A percentile compares a stretch with the other conserved stretches of the same genome.
Evolutionary conservation across 2,888 invertebrate genomes (phyloP).

Genomic region (Sarcophaga subvicina): DNA sequence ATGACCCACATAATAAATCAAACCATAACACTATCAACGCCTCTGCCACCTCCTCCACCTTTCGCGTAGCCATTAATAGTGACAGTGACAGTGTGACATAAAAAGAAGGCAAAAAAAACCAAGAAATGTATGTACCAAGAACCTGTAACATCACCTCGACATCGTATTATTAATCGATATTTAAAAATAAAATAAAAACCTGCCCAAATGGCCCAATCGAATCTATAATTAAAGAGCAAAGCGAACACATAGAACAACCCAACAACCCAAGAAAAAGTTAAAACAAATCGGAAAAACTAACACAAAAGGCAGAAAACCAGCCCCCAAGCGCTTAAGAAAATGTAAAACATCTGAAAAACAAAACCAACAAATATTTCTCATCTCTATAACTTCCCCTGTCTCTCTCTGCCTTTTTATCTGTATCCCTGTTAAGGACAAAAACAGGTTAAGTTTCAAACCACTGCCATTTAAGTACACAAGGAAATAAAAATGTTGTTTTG

Average conservation of each 20-base stretch:
- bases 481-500: conserved; percentile 5
- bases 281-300: conserved; percentile 8
- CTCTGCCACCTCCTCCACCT: conserved; percentile 7
- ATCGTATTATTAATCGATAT: conserved; percentile 54
- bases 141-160: not conserved
- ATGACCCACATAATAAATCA: conserved; percentile 47
- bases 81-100: conserved; percentile 8
- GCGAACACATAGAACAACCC: not conserved
- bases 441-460: conserved; percentile 32
- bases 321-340: not conserved
- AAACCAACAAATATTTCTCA: not conserved
- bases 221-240: too few species aligned
- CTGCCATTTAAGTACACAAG: conserved; percentile 33
- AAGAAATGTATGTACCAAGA: conserved; percentile 7
- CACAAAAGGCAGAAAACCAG: not conserved
- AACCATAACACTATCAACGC: conserved; percentile 40
- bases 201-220: too few species aligned
- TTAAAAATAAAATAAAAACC: conserved; percentile 42
- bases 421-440: conserved; percentile 30
- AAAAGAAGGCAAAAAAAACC: conserved; percentile 1
- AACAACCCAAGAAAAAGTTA: not conserved
- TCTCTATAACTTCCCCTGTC: not conserved
- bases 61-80: too few species aligned
- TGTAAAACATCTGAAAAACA: not conserved
- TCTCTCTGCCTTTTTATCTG: not conserved